Evolutionary conservation across 2,888 invertebrate genomes (phyloP).

Genomic region (Homarus gammarus): DNA sequence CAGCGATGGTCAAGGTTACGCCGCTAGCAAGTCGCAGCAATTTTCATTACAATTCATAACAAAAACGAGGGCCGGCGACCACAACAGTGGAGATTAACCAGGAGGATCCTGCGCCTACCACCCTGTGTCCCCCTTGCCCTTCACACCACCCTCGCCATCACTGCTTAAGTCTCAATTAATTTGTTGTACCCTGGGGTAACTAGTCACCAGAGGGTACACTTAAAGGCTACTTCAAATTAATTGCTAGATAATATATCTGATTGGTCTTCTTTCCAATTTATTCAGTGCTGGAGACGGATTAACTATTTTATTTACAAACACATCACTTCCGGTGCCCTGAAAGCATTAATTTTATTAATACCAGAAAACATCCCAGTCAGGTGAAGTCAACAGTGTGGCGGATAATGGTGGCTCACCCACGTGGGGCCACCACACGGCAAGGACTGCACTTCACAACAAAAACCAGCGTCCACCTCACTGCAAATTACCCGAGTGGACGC

Average conservation of each 20-base stretch:
- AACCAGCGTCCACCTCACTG: neutral
- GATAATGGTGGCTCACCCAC: neutral
- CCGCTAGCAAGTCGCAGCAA: neutral
- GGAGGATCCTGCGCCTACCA: neutral
- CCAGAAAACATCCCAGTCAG: no score
- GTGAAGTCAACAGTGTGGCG: no score
- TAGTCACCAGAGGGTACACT: no score
- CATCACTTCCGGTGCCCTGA: no score
- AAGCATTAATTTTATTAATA: no score
- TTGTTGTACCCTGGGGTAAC: no score
- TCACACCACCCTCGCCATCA: neutral
- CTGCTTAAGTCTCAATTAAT: no score
- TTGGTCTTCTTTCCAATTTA: no score
- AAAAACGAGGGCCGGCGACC: constrained; percentile 20
- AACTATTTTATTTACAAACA: no score
- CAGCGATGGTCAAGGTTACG: constrained; percentile 18
- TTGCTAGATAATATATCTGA: no score
- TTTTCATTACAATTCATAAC: constrained; percentile 43
- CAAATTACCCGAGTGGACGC: neutral
- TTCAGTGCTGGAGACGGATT: no score
- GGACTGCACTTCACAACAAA: neutral
- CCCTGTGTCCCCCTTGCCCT: neutral
- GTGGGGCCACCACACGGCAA: neutral
- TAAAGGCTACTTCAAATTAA: no score
- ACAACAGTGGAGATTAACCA: neutral